Evolutionary conservation across 2,797 vertebrate genomes (phyloP).

Genomic region (Catharus ustulatus): DNA sequence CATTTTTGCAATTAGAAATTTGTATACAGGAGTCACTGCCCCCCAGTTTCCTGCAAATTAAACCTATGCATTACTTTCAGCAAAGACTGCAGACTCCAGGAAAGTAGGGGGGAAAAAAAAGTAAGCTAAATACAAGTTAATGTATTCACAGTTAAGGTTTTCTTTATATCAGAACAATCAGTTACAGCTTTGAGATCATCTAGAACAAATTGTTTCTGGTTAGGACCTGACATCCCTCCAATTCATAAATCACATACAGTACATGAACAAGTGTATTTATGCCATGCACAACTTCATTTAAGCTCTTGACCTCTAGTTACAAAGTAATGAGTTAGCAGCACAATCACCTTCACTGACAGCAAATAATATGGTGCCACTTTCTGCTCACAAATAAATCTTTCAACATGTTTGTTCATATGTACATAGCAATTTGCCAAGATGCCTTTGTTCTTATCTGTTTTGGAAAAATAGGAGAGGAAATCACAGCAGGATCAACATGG

Average conservation of each 20-base stretch:
- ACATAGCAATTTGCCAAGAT: not conserved
- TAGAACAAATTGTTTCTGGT: conserved; percentile 1
- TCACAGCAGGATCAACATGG: not conserved
- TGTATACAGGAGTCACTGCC: not conserved
- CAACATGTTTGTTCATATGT: not conserved
- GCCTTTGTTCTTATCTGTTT: conserved; percentile 27
- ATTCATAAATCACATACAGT: not conserved
- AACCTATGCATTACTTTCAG: not conserved
- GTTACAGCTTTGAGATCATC: not conserved
- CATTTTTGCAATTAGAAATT: not conserved
- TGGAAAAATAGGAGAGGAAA: conserved; percentile 41
- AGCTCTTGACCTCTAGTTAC: not conserved
- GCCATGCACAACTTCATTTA: not conserved
- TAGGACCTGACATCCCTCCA: not conserved
- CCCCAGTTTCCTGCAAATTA: not conserved
- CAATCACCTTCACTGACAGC: not conserved
- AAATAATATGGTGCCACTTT: not conserved
- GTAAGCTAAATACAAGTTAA: not conserved
- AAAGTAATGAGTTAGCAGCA: not conserved
- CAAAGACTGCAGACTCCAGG: not conserved
- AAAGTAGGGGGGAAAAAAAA: not conserved
- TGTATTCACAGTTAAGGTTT: not conserved
- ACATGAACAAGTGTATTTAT: not conserved
- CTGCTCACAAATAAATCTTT: not conserved
- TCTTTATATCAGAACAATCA: conserved; percentile 1